phyloP scores from a whole-genome alignment of 2,113 vertebrate species.

The Taxidea taxus region DNA sequence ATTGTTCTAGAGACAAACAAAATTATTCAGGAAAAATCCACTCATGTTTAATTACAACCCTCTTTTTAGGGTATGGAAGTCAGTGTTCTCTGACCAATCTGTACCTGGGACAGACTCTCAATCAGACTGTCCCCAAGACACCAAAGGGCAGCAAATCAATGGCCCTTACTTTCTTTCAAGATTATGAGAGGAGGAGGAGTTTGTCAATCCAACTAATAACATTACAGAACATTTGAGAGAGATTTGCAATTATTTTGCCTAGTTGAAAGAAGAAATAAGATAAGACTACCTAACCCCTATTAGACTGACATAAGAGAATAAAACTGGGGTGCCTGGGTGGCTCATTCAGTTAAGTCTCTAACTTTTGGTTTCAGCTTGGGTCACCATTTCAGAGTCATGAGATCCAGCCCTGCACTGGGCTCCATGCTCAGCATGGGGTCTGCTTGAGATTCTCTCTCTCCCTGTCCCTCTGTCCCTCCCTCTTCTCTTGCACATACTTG shows the following conservation, averaged over 20 bases:
- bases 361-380: neutral
- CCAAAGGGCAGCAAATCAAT: neutral
- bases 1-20: neutral
- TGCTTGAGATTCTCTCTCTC: neutral
- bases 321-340: neutral
- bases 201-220: neutral
- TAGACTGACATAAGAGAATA: neutral
- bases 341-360: neutral
- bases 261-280: slow-evolving; percentile 8
- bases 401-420: neutral
- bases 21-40: neutral
- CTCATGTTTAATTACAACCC: neutral
- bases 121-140: neutral
- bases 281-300: neutral
- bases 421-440: neutral
- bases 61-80: neutral
- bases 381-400: neutral
- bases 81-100: neutral
- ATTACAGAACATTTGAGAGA: neutral
- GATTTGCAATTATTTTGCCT: neutral
- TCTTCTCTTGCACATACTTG: neutral
- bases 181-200: neutral
- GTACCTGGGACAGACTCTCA: neutral
- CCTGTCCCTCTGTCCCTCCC: neutral
- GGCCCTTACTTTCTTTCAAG: neutral